Conservation (phyloP, 2,797 vertebrate species). For the Poeciliopsis paucimaculata region DNA sequence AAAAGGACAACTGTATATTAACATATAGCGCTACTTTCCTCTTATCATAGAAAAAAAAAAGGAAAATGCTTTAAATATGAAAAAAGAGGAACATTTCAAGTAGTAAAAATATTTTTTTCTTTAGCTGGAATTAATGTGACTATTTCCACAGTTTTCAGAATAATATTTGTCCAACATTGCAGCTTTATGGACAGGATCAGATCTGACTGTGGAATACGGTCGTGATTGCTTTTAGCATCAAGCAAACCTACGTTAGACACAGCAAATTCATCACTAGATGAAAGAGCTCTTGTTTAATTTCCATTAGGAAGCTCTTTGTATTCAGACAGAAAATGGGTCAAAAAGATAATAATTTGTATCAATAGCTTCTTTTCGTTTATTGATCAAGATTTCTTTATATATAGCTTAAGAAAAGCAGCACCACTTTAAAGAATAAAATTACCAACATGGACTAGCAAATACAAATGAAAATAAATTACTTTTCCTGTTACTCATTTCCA, state of each 20-base stretch:
- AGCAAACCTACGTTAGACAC: slow-evolving; percentile 37
- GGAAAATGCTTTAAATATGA: neutral
- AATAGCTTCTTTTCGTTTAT: neutral
- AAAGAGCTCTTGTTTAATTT: slow-evolving; percentile 40
- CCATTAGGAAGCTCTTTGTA: slow-evolving; percentile 27
- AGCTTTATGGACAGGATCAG: slow-evolving; percentile 59
- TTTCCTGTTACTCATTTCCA: neutral
- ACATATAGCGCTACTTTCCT: neutral
- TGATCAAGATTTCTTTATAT: neutral
- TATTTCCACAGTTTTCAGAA: slow-evolving; percentile 37
- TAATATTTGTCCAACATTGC: slow-evolving; percentile 36
- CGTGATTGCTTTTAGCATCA: slow-evolving; percentile 54
- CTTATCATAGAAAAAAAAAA: neutral
- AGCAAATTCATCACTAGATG: slow-evolving; percentile 63
- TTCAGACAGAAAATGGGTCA: neutral
- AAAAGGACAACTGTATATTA: neutral
- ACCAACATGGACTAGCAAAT: neutral
- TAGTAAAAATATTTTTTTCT: too few relatives aligned
- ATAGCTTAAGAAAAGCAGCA: neutral
- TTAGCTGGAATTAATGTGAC: slow-evolving; percentile 14
- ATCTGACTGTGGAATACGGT: slow-evolving; percentile 50
- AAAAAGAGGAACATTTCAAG: neutral
- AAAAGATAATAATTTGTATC: neutral
- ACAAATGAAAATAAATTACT: neutral
- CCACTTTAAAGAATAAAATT: neutral